phyloP scores from a whole-genome alignment of 2,113 vertebrate species.

The Passer montanus region DNA sequence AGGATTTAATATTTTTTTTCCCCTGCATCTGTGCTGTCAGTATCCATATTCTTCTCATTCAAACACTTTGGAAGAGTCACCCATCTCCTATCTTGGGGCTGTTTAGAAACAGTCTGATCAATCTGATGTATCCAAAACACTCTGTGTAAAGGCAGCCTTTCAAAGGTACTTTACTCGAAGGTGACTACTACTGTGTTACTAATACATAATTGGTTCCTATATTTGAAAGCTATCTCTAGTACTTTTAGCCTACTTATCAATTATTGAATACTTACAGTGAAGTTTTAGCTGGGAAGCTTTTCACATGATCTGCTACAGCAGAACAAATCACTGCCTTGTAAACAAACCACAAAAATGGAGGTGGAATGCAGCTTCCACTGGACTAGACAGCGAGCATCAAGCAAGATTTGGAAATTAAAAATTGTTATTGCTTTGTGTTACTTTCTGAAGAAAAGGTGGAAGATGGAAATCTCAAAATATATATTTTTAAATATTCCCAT shows the following conservation, averaged over 20 bases:
- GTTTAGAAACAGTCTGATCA: not conserved
- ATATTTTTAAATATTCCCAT: not conserved
- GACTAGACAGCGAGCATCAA: not conserved
- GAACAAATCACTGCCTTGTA: not conserved
- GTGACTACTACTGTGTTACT: not conserved
- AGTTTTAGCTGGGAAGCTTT: not conserved
- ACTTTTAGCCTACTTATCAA: not conserved
- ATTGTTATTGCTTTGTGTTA: not conserved
- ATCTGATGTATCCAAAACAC: not conserved
- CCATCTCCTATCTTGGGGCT: rapidly evolving
- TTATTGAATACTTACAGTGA: not conserved
- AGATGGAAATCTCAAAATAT: not conserved
- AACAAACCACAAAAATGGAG: not conserved
- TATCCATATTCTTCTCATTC: not conserved
- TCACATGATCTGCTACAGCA: not conserved
- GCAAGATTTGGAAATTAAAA: not conserved
- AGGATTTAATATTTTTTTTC: not conserved
- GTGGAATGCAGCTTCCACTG: not conserved
- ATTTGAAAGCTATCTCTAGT: not conserved
- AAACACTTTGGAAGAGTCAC: not conserved
- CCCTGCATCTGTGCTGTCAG: rapidly evolving
- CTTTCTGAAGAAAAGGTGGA: not conserved
- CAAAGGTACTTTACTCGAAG: not conserved
- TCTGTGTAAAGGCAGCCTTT: not conserved
- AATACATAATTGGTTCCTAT: not conserved